Evolutionary conservation across 1,140 invertebrate genomes (phyloP), one percentile per base, ranked within the genome.

Genomic region (Macrotrachela quadricornifera): DNA sequence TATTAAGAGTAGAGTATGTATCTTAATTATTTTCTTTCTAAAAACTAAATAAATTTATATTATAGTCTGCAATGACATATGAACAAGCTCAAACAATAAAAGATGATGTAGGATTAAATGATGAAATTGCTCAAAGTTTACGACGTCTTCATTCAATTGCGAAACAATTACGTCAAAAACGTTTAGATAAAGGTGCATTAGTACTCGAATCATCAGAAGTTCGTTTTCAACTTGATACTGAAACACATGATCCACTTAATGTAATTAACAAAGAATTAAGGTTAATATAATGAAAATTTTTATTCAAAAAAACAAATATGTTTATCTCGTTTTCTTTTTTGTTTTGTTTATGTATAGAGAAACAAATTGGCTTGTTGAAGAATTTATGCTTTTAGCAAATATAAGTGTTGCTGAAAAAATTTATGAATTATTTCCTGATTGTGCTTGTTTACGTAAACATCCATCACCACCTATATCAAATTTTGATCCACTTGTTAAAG

Each of bases 331-430:
- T n/a, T n/a, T n/a, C n/a, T n/a, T n/a, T n/a, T n/a, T n/a, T 17
- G 6, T 46, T 17, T 13, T 1, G 4, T 21, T 46, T 13, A 46
- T 46, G 17, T 55, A n/a, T 30, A 55, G 40, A 46, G 86, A 91
- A 58, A 94, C 88, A 0, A 94, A 92, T 71, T 90, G 85, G 0
- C 87, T 94, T 86, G 84, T 95, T 0, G 90, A 94, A 67, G 90
- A 95, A 68, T 95, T 95, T 65, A 95, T 94, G 90, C 80, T 95
- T 67, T 68, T 92, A 30, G 90, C 88, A 0, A 95, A 95, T 66
- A 82, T 85, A 53, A 82, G 83, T 37, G 85, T 90, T 14, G 90
- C 87, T 1, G 71, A 83, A 60, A 82, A 80, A 59, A 81, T 87
- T 49, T 73, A 81, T 1, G 59, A 75, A 42, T 80, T 85, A 59